Evolutionary conservation across 2,797 vertebrate species (phyloP), one percentile per base, ranked within the genome.

Genomic region (Peromyscus attwateri): DNA sequence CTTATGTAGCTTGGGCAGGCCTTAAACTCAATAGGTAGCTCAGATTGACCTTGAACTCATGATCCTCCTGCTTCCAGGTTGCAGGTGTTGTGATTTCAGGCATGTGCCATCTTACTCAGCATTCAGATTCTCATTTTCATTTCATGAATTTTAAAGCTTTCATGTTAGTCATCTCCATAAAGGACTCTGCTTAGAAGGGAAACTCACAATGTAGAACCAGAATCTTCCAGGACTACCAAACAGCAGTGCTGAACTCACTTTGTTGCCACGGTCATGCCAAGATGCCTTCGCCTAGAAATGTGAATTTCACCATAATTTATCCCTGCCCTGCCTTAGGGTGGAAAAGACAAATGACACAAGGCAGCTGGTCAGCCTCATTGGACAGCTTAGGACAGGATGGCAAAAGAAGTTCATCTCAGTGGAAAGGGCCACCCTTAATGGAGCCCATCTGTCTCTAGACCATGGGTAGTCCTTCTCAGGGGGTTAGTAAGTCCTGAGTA

Each of bases 81-180:
- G 19, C 29, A 64, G 34, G 55, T n/a, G 13, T 23, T 49, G 3
- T 46, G 27, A 77, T 46, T 77, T 34, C 40, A 62, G 52, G 3
- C 37, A n/a, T 46, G 17, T 5, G 1, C 40, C 12, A 6, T 62
- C 19, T n/a, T 34, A 62, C 14, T 46, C 29, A 40, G 71, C 3
- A 19, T 27, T 87, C 19, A 64, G 68, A 0, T 25, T 93, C 79
- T 49, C 25, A 43, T 64, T 84, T 83, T 90, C 13, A 89, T n/a
- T 25, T 31, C 49, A 89, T n/a, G 10, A 73, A 13, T 92, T 81
- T 16, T 89, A 91, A 94, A 75, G 9, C 19, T 40, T 80, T 79
- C 31, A 13, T 1, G 0, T 46, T 70, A 29, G 66, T 27, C 46
- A 40, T 0, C 25, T 7, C 13, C n/a, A 79, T 12, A 43, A 0